Percentiles rank a stretch among this genome's conserved stretches.
Conservation (phyloP, 2,888 invertebrate species). For the Criorhina ranunculi region DNA sequence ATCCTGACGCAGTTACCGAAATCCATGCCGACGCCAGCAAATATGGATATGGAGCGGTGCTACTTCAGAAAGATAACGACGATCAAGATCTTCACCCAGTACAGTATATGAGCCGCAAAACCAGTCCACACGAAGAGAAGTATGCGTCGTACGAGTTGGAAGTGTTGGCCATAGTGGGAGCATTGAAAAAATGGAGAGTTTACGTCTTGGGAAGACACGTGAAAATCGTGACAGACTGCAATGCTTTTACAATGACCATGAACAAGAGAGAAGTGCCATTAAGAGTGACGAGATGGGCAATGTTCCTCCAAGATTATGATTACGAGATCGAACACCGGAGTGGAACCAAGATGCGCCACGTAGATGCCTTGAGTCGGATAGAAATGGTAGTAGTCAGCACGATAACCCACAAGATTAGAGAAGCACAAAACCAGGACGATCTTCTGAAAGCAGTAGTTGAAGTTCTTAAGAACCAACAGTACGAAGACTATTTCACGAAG, state of each 20-base stretch:
- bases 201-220: slow-evolving; percentile 15
- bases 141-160: slow-evolving; percentile 77
- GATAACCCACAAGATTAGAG: too few relatives aligned
- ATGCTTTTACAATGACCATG: slow-evolving; percentile 30
- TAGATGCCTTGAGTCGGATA: background rate
- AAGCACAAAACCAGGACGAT: background rate
- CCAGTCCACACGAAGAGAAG: slow-evolving; percentile 68
- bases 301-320: too few relatives aligned
- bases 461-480: background rate
- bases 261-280: slow-evolving; percentile 31
- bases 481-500: background rate
- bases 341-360: background rate
- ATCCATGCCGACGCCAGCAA: too few relatives aligned
- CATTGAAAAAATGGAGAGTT: slow-evolving; percentile 73
- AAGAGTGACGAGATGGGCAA: slow-evolving; percentile 27
- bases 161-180: slow-evolving; percentile 71
- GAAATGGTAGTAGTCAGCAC: too few relatives aligned
- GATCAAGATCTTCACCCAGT: slow-evolving; percentile 71
- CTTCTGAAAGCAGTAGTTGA: background rate
- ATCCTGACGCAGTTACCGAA: too few relatives aligned
- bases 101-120: slow-evolving; percentile 77
- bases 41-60: too few relatives aligned
- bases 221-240: slow-evolving; percentile 27
- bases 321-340: too few relatives aligned
- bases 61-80: too few relatives aligned